Conservation (phyloP, 2,888 invertebrate genomes). For the Diloba caeruleocephala region DNA sequence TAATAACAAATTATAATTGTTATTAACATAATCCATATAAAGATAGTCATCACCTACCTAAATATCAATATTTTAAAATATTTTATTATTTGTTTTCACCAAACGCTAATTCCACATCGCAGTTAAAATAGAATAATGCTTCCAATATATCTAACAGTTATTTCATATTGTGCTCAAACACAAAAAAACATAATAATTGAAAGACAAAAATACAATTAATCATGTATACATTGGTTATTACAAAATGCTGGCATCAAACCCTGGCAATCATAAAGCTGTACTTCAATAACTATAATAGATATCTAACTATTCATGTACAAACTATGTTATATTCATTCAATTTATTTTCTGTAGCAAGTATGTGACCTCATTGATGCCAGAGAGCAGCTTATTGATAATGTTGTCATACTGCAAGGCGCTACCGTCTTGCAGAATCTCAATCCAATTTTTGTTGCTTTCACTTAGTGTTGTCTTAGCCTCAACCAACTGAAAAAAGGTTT, state of each 20-base stretch:
- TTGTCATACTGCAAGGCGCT: slow-evolving; percentile 69
- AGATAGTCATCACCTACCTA: no score
- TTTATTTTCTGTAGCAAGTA: slow-evolving; percentile 76
- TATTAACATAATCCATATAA: no score
- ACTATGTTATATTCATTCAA: slow-evolving; percentile 47
- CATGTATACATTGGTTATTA: slow-evolving; percentile 2
- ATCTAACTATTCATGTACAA: slow-evolving; percentile 16
- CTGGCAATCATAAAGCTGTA: slow-evolving; percentile 22
- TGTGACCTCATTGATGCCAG: slow-evolving; percentile 78
- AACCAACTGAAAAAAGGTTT: slow-evolving; percentile 72
- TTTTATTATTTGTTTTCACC: no score
- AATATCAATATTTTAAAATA: no score
- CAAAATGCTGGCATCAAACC: neutral
- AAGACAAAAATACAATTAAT: neutral
- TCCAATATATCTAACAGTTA: no score
- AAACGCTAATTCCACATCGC: no score
- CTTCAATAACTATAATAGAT: slow-evolving; percentile 27
- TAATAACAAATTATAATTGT: no score
- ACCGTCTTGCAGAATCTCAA: slow-evolving; percentile 53
- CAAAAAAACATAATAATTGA: no score
- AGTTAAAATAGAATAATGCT: no score
- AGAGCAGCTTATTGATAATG: slow-evolving; percentile 74
- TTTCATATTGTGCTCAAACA: no score
- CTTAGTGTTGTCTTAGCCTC: slow-evolving; percentile 72
- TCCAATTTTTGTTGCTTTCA: slow-evolving; percentile 68